Conservation (phyloP, 2,888 invertebrate genomes). For the Sphinx pinastri region DNA sequence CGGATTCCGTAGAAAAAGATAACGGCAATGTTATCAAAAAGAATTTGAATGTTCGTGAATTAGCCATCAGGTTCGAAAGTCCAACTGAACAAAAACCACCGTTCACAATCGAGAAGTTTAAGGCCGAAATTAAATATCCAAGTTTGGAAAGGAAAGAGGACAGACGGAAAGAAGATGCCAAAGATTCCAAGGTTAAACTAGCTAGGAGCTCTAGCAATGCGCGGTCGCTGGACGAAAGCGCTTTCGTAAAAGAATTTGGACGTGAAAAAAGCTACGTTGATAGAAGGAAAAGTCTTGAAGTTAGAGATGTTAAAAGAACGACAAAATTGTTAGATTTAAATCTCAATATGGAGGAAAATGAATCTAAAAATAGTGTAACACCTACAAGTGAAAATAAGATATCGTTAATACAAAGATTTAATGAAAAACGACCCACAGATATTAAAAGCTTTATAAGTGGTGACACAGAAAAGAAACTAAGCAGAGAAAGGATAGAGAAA, state of each 20-base stretch:
- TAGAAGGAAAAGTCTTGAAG: constrained; percentile 86
- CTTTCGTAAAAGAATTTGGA: constrained; percentile 88
- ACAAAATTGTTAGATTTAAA: constrained; percentile 81
- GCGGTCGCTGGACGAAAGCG: constrained; percentile 89
- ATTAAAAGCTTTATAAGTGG: constrained; percentile 65
- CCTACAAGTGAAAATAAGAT: constrained; percentile 86
- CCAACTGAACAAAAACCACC: constrained; percentile 84
- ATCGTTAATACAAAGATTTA: constrained; percentile 82
- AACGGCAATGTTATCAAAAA: constrained; percentile 69
- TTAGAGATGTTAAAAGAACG: constrained; percentile 84
- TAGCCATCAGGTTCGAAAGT: constrained; percentile 86
- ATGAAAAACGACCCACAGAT: constrained; percentile 59
- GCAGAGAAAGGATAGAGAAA: constrained; percentile 92
- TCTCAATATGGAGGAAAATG: constrained; percentile 64
- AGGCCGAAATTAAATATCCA: constrained; percentile 71
- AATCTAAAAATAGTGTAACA: constrained; percentile 71
- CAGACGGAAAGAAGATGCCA: constrained; percentile 55
- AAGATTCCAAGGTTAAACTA: constrained; percentile 80
- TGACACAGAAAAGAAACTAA: constrained; percentile 84
- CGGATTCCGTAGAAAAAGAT: constrained; percentile 52
- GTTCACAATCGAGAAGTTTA: constrained; percentile 82
- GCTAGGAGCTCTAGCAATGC: constrained; percentile 86
- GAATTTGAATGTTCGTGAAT: constrained; percentile 84
- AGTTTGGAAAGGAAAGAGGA: constrained; percentile 65
- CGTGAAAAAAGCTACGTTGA: constrained; percentile 57